Evolutionary conservation across 2,113 vertebrate genomes (phyloP), one percentile per base, ranked within the genome.

Genomic region (Heptranchias perlo): DNA sequence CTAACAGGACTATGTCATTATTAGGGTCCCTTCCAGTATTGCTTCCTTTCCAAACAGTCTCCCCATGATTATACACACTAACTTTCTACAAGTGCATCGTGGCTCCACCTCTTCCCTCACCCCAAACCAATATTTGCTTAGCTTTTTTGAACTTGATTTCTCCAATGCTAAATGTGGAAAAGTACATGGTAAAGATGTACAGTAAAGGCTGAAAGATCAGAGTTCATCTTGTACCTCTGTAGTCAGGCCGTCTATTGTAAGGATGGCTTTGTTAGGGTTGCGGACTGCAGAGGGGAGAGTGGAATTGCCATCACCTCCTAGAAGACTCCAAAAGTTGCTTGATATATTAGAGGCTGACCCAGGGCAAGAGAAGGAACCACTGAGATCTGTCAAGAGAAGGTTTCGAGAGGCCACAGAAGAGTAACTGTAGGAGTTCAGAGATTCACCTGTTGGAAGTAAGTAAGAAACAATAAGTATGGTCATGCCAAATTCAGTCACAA

Each of bases 201-300:
- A 44, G 35, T 39, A 93, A 92, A n/a, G 18, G 58, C 64, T 69
- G 10, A 95, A 69, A 67, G 65, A 49, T 86, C 47, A 25, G 35
- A 54, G 8, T 62, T 0, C 0, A 44, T 73, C 39, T 44, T 44
- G 4, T 97, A 98, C 99, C 99, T 99, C 97, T 96, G 97, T 97
- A 67, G 98, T 99, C 97, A 96, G 97, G 96, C 96, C 96, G 25
- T 98, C 97, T 94, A 99, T 97, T 0, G 98, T 98, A 76, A 99
- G 97, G 96, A 98, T 39, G 0, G 97, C 98, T 97, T 98, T 98
- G 97, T 98, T 98, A 23, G 98, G 98, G 96, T 97, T 98, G 62
- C 97, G 96, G 52, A 97, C 96, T 4, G 97, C 96, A n/a, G 97
- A 96, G 0, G 97, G 96, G 28, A 97, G 96, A 2, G 96, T 96